Conservation (phyloP, 2,797 vertebrate genomes). For the Brachymystax lenok region DNA sequence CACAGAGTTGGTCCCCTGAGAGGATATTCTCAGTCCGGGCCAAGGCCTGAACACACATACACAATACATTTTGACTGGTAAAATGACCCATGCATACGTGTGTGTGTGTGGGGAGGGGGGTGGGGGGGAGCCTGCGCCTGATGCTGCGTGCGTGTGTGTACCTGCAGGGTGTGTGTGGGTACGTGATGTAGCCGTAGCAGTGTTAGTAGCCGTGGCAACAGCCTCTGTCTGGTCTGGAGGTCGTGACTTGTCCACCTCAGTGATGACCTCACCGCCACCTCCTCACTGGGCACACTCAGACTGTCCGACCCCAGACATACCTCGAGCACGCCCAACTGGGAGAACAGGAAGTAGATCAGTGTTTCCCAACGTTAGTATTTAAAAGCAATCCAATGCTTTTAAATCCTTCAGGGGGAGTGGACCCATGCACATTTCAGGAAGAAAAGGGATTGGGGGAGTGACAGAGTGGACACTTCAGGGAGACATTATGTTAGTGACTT, state of each 20-base stretch:
- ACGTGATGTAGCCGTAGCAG: slow-evolving; percentile 92
- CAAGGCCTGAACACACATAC: slow-evolving; percentile 46
- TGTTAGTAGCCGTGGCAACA: slow-evolving; percentile 81
- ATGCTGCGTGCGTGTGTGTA: slow-evolving; percentile 31
- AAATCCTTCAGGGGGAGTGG: background rate
- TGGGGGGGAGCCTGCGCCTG: background rate
- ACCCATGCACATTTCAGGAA: no score
- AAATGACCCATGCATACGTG: background rate
- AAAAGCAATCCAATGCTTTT: no score
- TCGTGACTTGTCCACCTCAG: slow-evolving; percentile 85
- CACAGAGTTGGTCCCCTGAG: slow-evolving; percentile 71
- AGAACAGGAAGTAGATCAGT: background rate
- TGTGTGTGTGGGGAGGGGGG: no score
- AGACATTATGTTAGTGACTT: no score
- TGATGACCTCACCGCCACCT: slow-evolving; percentile 82
- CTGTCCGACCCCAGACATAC: slow-evolving; percentile 84
- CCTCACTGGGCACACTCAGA: slow-evolving; percentile 86
- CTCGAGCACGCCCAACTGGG: slow-evolving; percentile 79
- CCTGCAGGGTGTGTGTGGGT: slow-evolving; percentile 79
- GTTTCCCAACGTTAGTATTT: no score
- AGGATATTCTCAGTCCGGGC: slow-evolving; percentile 75
- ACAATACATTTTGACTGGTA: background rate
- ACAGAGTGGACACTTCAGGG: no score
- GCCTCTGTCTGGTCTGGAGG: slow-evolving; percentile 73
- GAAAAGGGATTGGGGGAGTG: no score